Conservation (phyloP, 2,113 vertebrate species). For the Podarcis raffonei region DNA sequence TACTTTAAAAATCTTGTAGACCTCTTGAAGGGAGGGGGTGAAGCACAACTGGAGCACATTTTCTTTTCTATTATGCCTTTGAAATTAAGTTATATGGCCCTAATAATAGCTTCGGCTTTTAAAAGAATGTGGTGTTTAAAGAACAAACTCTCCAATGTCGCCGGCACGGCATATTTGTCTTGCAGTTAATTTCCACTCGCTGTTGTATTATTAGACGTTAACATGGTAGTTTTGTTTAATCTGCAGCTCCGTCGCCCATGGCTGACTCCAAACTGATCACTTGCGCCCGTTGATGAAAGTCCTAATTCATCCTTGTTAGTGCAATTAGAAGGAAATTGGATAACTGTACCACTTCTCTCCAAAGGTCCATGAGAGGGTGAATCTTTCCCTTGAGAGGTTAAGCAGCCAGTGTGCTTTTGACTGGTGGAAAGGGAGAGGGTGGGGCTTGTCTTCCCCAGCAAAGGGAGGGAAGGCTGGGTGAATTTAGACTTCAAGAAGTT, state of each 20-base stretch:
- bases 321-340: slow-evolving; percentile 82
- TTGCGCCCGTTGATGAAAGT: slow-evolving; percentile 77
- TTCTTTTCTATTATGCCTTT: slow-evolving; percentile 71
- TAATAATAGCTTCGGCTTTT: slow-evolving; percentile 74
- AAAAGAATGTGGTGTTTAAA: slow-evolving; percentile 69
- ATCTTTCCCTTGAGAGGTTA: slow-evolving; percentile 65
- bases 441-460: slow-evolving; percentile 44
- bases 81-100: slow-evolving; percentile 75
- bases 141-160: slow-evolving; percentile 73
- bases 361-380: slow-evolving; percentile 65
- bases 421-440: slow-evolving; percentile 50
- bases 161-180: slow-evolving; percentile 74
- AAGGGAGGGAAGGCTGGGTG: slow-evolving; percentile 50
- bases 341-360: slow-evolving; percentile 65
- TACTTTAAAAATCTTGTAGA: slow-evolving; percentile 52
- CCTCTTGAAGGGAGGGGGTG: slow-evolving; percentile 32
- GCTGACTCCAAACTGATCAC: slow-evolving; percentile 74
- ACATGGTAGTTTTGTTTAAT: slow-evolving; percentile 82
- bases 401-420: slow-evolving; percentile 44
- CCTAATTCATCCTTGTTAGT: slow-evolving; percentile 84
- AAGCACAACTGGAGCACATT: slow-evolving; percentile 73
- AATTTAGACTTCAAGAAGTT: slow-evolving; percentile 59
- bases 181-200: slow-evolving; percentile 77
- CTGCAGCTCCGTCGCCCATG: slow-evolving; percentile 80
- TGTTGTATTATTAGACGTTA: slow-evolving; percentile 81